phyloP scores from a whole-genome alignment of 2,797 vertebrate species.

The Bovichtus variegatus region DNA sequence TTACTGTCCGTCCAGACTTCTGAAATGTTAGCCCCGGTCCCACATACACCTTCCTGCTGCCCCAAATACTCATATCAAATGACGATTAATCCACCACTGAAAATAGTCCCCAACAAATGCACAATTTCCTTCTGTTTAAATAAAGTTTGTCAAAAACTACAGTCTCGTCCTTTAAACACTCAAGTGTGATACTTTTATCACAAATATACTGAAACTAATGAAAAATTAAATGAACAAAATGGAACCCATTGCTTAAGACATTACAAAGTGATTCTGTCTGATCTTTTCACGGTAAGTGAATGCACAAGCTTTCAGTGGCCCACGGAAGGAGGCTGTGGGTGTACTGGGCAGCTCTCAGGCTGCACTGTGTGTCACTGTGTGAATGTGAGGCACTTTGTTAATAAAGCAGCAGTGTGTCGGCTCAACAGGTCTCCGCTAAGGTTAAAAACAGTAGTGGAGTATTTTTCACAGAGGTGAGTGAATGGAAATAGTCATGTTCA shows the following conservation, averaged over 20 bases:
- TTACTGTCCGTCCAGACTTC: too few relatives aligned
- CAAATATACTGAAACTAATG: too few relatives aligned
- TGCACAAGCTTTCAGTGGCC: not conserved
- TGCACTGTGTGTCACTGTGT: not conserved
- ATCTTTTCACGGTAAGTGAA: not conserved
- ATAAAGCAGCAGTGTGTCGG: constrained; percentile 25
- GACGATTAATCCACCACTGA: not conserved
- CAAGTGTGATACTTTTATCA: not conserved
- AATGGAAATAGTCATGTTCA: constrained; percentile 66
- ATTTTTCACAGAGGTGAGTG: constrained; percentile 68
- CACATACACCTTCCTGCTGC: too few relatives aligned
- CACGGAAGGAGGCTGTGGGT: constrained; percentile 2
- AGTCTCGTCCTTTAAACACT: not conserved
- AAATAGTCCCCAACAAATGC: too few relatives aligned
- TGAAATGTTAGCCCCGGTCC: too few relatives aligned
- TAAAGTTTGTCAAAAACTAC: too few relatives aligned
- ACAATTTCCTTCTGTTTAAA: too few relatives aligned
- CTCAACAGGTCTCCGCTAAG: constrained; percentile 53
- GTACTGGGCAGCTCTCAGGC: not conserved
- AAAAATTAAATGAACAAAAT: not conserved
- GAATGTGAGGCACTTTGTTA: constrained; percentile 10
- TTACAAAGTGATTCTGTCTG: not conserved
- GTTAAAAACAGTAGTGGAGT: constrained; percentile 55
- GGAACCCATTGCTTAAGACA: not conserved
- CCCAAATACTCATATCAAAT: too few relatives aligned